Evolutionary conservation across 2,113 vertebrate species (phyloP).

Genomic region (Rhipidura dahli): DNA sequence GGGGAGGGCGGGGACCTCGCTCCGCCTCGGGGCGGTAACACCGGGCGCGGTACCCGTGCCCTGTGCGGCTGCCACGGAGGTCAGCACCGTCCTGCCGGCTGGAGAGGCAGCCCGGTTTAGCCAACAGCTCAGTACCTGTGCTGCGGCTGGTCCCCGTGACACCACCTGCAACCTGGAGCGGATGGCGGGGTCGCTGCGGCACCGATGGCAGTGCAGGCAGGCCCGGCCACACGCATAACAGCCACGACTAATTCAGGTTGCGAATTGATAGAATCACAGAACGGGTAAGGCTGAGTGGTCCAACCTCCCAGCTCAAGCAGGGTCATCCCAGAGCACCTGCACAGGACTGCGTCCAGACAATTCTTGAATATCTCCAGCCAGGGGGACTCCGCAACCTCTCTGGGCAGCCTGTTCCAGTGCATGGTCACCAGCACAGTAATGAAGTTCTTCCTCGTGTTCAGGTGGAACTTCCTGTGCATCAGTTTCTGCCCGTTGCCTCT

Average conservation of each 20-base stretch:
- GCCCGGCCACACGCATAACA: neutral
- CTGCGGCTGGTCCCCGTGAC: neutral
- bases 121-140: neutral
- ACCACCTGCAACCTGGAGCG: fast-evolving
- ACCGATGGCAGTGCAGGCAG: neutral
- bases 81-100: fast-evolving
- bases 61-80: neutral
- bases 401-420: neutral
- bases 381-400: neutral
- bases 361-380: neutral
- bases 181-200: neutral
- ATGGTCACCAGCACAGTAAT: neutral
- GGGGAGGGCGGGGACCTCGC: neutral
- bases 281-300: neutral
- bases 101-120: neutral
- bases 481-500: neutral
- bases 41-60: fast-evolving
- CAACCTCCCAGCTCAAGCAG: neutral
- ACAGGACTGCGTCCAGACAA: neutral
- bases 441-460: neutral
- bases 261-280: neutral
- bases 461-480: neutral
- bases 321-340: neutral
- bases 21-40: neutral
- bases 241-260: neutral